Conservation (phyloP, 2,797 vertebrate genomes). For the Saguinus oedipus region DNA sequence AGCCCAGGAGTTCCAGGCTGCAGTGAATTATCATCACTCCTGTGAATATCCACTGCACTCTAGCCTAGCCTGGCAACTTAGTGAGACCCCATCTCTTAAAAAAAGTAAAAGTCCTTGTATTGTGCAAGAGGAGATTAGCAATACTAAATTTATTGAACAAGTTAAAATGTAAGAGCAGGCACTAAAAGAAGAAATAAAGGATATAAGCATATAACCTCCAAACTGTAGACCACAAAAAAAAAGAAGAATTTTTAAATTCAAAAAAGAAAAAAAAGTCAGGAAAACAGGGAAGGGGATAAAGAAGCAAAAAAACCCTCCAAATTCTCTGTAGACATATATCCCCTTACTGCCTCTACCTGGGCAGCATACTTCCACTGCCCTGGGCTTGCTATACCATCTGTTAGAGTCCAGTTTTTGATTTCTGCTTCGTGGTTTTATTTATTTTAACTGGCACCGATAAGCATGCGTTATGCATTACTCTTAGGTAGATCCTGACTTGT, state of each 20-base stretch:
- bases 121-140: background rate
- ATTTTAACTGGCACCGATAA: background rate
- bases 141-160: background rate
- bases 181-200: background rate
- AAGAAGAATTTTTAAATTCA: background rate
- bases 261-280: background rate
- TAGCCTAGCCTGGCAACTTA: background rate
- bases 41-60: background rate
- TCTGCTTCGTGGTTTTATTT: background rate
- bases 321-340: background rate
- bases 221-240: background rate
- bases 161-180: background rate
- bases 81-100: background rate
- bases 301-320: background rate
- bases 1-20: background rate
- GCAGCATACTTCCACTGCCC: background rate
- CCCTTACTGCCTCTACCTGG: background rate
- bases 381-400: background rate
- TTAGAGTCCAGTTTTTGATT: background rate
- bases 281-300: background rate
- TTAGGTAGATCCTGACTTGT: background rate
- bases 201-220: background rate
- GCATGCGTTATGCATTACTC: background rate
- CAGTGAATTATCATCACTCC: background rate
- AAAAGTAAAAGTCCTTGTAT: background rate